These are phyloP conservation scores for Scylla paramamosain DNA, from an alignment of 1,140 invertebrate genomes.

Conservation along the genomic window DNA sequence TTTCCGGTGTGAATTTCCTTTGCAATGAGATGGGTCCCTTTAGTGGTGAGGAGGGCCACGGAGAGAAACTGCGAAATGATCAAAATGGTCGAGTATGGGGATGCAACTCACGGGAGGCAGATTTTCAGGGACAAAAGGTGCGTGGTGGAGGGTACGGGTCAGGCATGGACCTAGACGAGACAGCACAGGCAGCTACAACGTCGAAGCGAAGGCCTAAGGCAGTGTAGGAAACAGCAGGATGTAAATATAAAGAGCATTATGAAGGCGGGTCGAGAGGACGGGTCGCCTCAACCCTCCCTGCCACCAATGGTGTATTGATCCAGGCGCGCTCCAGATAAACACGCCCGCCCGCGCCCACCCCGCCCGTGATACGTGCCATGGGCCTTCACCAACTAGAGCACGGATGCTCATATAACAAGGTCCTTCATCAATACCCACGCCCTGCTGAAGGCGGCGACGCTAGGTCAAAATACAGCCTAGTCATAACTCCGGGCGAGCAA, in stretches of 20 bases:
- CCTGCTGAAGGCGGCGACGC: background rate
- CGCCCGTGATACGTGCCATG: conserved; percentile 59
- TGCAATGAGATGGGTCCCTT: background rate
- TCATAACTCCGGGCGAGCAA: background rate
- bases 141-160: background rate
- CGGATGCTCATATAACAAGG: background rate
- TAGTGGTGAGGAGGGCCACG: background rate
- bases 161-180: background rate
- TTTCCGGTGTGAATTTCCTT: background rate
- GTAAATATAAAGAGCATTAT: conserved; percentile 56
- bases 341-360: conserved; percentile 72
- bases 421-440: background rate
- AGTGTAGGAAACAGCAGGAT: background rate
- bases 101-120: background rate
- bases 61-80: conserved; percentile 60
- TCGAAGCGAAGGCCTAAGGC: background rate
- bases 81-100: conserved; percentile 55
- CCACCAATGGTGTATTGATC: conserved; percentile 69
- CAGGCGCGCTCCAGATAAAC: conserved; percentile 70
- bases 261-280: conserved; percentile 47
- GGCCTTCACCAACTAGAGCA: background rate
- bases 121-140: conserved; percentile 32
- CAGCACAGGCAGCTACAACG: background rate
- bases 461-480: conserved; percentile 15
- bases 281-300: conserved; percentile 50